Percentiles rank a stretch among this genome's conserved stretches.
Conservation (phyloP, 1,140 invertebrate genomes). For the Leucophenga varia region DNA sequence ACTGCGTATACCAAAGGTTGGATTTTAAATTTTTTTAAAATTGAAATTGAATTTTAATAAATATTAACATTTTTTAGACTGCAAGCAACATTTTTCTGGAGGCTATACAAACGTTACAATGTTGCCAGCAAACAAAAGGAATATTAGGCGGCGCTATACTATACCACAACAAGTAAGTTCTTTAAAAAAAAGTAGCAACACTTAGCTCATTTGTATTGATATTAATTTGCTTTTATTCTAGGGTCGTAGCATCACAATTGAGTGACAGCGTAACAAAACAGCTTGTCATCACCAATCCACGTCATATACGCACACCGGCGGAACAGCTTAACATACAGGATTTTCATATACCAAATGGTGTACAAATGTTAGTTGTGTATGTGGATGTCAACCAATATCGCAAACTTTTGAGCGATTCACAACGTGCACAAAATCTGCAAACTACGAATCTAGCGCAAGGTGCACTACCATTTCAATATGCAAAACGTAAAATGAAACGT, state of each 20-base stretch:
- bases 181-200: no score
- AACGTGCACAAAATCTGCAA: constrained; percentile 43
- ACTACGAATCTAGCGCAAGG: constrained; percentile 31
- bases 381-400: constrained; percentile 65
- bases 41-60: constrained; percentile 2
- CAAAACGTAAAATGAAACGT: constrained; percentile 65
- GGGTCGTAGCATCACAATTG: constrained; percentile 77
- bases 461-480: constrained; percentile 39
- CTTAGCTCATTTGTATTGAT: no score
- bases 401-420: constrained; percentile 52
- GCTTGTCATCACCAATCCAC: constrained; percentile 77
- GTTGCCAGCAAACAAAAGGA: constrained; percentile 71
- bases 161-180: constrained; percentile 77
- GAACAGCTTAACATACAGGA: constrained; percentile 64
- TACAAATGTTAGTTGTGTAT: constrained; percentile 77
- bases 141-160: constrained; percentile 76
- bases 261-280: constrained; percentile 72
- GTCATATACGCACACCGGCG: constrained; percentile 75
- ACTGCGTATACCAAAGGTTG: constrained; percentile 75
- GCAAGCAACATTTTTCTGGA: constrained; percentile 78
- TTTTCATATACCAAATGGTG: constrained; percentile 73
- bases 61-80: constrained; percentile 61
- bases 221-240: constrained; percentile 33
- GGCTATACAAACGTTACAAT: constrained; percentile 76
- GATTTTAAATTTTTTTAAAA: no score